Evolutionary conservation across 2,888 invertebrate genomes (phyloP).

Genomic region (Busseola fusca): DNA sequence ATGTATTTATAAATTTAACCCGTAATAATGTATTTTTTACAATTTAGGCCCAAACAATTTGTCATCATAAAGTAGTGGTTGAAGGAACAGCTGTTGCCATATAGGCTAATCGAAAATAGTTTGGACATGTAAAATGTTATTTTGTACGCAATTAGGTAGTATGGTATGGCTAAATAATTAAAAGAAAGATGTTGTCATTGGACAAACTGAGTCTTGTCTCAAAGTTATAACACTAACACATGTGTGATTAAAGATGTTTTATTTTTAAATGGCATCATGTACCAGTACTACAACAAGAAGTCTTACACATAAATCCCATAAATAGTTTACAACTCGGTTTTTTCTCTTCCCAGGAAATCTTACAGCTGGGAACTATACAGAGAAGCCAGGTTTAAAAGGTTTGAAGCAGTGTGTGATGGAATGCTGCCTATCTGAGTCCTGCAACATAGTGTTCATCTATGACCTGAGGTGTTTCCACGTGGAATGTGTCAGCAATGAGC

Average conservation of each 20-base stretch:
- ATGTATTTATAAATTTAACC: slow-evolving; percentile 3
- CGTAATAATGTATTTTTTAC: not conserved
- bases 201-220: not conserved
- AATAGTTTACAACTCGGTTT: not conserved
- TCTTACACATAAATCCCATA: not conserved
- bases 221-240: not conserved
- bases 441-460: slow-evolving; percentile 94
- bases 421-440: slow-evolving; percentile 91
- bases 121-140: not conserved
- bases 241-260: not conserved
- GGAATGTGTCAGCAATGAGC: slow-evolving; percentile 91
- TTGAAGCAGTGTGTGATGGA: slow-evolving; percentile 91
- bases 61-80: not conserved
- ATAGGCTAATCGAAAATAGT: not conserved
- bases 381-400: slow-evolving; percentile 85
- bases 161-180: not conserved
- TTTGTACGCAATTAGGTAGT: not conserved
- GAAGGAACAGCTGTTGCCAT: slow-evolving; percentile 37
- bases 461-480: slow-evolving; percentile 94
- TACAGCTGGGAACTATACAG: slow-evolving; percentile 90
- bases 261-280: not conserved
- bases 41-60: not conserved
- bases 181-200: not conserved
- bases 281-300: not conserved
- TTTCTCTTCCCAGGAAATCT: slow-evolving; percentile 79